Evolutionary conservation across 2,113 vertebrate species (phyloP), one percentile per base, ranked within the genome.

Genomic region (Pardalotus punctatus): DNA sequence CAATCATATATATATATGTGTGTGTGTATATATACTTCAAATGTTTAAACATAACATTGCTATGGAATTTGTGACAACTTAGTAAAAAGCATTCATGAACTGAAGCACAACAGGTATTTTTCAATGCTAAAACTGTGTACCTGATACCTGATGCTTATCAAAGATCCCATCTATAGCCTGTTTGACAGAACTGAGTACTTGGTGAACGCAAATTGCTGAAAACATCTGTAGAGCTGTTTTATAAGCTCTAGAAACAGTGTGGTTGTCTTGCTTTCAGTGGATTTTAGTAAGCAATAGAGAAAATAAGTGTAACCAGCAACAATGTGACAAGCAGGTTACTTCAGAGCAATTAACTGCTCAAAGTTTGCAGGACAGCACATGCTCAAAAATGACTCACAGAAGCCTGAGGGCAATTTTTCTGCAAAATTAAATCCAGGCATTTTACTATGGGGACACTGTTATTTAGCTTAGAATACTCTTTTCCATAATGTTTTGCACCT

Each of bases 311-410:
- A 56, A 79, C 66, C 4, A 11, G 61, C 48, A 94, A 74, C 35
- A 81, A 20, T n/a, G 72, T 67, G 81, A 84, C 61, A 81, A 91
- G 15, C 12, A 58, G 79, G 23, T 67, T 60, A 78, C 48, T 95
- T 80, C 15, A 79, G 9, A 93, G 53, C 72, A 86, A 91, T 87
- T 79, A 81, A 45, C 5, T 61, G 16, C 6, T 87, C 33, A 57
- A 67, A 82, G 57, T 51, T 81, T 85, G 36, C 70, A 94, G 81
- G 81, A 65, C 91, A 89, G n/a, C 36, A 88, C 87, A 60, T 56
- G 57, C 43, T 82, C 42, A 81, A 58, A 81, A 92, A 69, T 51
- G n/a, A 78, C 69, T 88, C 17, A 31, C 0, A 35, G 45, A 85
- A 88, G 65, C 65, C 53, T 0, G 0, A 73, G 45, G 90, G 71